Evolutionary conservation across 53 echinoderm and acorn worm species (phyloP), one percentile per base, ranked within the genome.

Genomic region (Henricia sp.): DNA sequence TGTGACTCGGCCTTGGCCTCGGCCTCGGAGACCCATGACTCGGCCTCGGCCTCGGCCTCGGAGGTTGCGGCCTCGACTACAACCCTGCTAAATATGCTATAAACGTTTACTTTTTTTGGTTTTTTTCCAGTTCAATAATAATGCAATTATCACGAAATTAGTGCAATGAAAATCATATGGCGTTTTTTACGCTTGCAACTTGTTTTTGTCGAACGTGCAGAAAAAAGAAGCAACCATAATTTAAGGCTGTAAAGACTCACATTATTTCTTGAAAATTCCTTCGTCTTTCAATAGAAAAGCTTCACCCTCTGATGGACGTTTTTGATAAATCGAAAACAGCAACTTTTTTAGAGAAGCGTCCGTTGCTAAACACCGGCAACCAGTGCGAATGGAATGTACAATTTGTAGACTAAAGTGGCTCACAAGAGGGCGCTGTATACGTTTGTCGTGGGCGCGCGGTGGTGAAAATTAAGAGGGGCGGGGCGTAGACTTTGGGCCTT

Each of bases 371-470:
- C 35, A 42, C 68, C n/a, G 43, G 36, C 58, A 41, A 9, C 24
- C 1, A 3, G 4, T 23, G 68, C 8, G 44, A 46, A 44, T 46
- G 70, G 70, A 70, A 70, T 70, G 70, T 70, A 27, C 38, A n/a
- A 36, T 37, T 14, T 37, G 67, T 46, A 70, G 70, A 70, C 70
- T 70, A 70, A 44, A 37, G 1, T 60, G 44, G 4, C 27, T 27
- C 46, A 20, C 17, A 10, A 44, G 70, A 70, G 70, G 70, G 70
- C 70, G 70, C 70, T 70, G 9, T 70, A 17, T 3, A 29, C 30
- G 9, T 60, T 60, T 32, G 2, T 1, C 0, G 3, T 56, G 13
- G n/a, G n/a, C n/a, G n/a, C n/a, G n/a, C n/a, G n/a, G n/a, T n/a
- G n/a, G n/a, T n/a, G n/a, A n/a, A n/a, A n/a, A n/a, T n/a, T n/a